Base-by-base conservation (phyloP, 1,140 invertebrate species). In the Atta cephalotes region DNA sequence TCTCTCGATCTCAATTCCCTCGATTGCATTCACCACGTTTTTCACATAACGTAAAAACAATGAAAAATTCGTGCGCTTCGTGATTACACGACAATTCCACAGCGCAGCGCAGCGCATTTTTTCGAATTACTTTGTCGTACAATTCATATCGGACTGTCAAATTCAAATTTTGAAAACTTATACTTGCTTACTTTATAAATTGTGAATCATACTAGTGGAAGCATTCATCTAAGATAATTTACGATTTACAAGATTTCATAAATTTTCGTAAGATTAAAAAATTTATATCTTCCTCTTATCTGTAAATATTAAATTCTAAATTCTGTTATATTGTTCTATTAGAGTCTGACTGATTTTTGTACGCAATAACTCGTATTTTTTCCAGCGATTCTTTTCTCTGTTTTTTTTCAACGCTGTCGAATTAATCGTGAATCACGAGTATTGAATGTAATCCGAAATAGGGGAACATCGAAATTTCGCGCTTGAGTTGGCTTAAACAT, bases 381-480 rank as follows among this genome's bases (percentile, higher is more conserved):
- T 49, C 7, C 39, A 49, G 7, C 12, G 16, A 62, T 62, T 77
- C 7, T 9, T 1, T 28, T 45, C 21, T 62, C 3, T 14, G 0
- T 31, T 53, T 35, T 6, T 51, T 35, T 35, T 6, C 28, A 16
- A 39, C 80, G 45, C 70, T 58, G 70, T 39, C 80, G 56, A 84
- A 84, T 84, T 63, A 76, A 60, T 81, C 35, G 51, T 18, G 31
- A 74, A 82, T 82, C 68, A 60, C 51, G 68, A 74, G 31, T 39
- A 18, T 49, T 25, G 70, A 85, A 78, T 68, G 51, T 79, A 85
- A 65, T 53, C 25, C 70, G 72, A 78, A 63, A 65, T 25, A 45
- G 74, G 62, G 49, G 51, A 85, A 85, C 82, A 66, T 85, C 72
- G 71, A 85, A 85, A 85, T 79, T 66, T 14, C 62, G 72, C 62